A percentile compares a stretch with the other conserved stretches of the same genome.
Evolutionary conservation across 2,797 vertebrate genomes (phyloP).

Genomic region (Enoplosus armatus): DNA sequence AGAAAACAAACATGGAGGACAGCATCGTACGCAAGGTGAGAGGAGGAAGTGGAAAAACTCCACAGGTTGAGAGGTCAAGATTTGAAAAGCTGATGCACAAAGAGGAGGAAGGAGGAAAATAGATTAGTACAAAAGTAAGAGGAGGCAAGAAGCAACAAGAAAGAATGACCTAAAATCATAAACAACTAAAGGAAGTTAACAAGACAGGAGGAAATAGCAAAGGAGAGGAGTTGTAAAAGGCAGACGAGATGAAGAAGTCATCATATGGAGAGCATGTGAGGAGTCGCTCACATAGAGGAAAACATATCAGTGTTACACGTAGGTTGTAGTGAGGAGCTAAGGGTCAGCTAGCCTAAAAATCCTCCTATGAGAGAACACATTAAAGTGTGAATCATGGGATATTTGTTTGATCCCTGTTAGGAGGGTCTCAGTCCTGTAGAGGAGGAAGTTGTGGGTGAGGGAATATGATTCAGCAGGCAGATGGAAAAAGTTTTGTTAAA

Average conservation of each 20-base stretch:
- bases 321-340: background rate
- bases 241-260: background rate
- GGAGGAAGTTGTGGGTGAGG: background rate
- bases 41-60: background rate
- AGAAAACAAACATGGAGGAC: slow-evolving; percentile 97
- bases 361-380: background rate
- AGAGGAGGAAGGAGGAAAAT: background rate
- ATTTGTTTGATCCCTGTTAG: background rate
- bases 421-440: background rate
- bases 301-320: background rate
- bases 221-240: background rate
- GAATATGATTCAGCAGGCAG: slow-evolving; percentile 7
- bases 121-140: background rate
- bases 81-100: background rate
- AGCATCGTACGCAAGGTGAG: slow-evolving; percentile 97
- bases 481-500: background rate
- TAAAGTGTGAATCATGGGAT: background rate
- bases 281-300: background rate
- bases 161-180: background rate
- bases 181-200: background rate
- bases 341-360: background rate
- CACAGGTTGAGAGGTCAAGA: background rate
- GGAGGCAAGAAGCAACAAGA: background rate
- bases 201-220: background rate
- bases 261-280: background rate